Evolutionary conservation across 2,888 invertebrate species (phyloP), one percentile per base, ranked within the genome.

Genomic region (Polydrusus tereticollis): DNA sequence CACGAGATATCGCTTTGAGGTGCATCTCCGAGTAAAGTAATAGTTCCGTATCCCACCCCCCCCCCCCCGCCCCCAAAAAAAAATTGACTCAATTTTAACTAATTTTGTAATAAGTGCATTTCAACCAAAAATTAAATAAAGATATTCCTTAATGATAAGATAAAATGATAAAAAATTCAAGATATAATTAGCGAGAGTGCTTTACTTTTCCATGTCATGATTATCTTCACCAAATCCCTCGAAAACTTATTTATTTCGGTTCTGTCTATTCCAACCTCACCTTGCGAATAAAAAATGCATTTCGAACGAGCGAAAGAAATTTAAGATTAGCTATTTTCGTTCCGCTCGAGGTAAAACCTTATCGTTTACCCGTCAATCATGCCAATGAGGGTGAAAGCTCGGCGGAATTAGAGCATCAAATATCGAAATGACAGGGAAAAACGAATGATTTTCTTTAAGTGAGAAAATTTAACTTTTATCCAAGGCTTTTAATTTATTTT

Each of bases 351-450:
- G 75, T 75, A 73, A 74, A 74, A 76, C 76, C 77, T 77, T 77
- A 77, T 78, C 77, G 75, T 74, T 77, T 77, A 68, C 76, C 72
- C 77, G 78, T 78, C 78, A 78, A 77, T 78, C 78, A 77, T 76
- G 75, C 38, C 70, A 60, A 65, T 70, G 63, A 65, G 70, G 70
- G 70, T 59, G 65, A 70, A 70, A 70, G 65, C 70, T 64, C 45
- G 21, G 20, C 65, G 70, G 60, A 70, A 70, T 70, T 70, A 58
- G 43, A 52, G 41, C 70, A 58, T 70, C 65, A 65, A 70, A 70
- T 65, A 70, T 70, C 70, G 58, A 65, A 70, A 65, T 43, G 65
- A 60, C 52, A 26, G n/a, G 14, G 21, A 47, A 50, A 50, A 47
- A 47, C 16, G 36, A 29, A 36, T 18, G 26, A 63, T 50, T 50